Evolutionary conservation across 2,113 vertebrate species (phyloP), one percentile per base, ranked within the genome.

Genomic region (Sorex araneus): DNA sequence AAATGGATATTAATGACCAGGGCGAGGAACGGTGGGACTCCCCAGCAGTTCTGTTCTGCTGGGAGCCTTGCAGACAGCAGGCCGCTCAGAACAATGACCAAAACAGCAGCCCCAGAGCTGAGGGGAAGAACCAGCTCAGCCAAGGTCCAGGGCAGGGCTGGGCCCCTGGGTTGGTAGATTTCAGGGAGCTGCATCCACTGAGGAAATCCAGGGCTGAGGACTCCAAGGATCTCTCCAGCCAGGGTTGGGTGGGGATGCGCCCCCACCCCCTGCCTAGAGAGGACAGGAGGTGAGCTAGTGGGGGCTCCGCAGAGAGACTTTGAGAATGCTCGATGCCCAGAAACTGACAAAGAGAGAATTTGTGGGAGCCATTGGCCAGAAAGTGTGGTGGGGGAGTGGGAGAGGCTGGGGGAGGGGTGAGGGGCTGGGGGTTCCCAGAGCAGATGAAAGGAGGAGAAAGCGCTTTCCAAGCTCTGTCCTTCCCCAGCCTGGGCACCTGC

Each of bases 1-100:
- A 84, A 91, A 90, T 50, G 64, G 60, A 54, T 96, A 92, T 93
- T 87, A 89, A 94, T 81, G 88, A 74, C 54, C 34, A 2, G 30
- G 40, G 67, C 86, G 32, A 47, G 34, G 40, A 80, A 87, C 43
- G 45, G 66, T 70, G 81, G 36, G 57, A 34, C 47, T 66, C 64
- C 10, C 67, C 25, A 0, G 30, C 10, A 25, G 74, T 81, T 47
- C 67, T 36, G 23, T 54, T 45, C 45, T 23, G n/a, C 34, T 69
- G 60, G 10, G 25, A 18, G 60, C 25, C 16, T 23, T 6, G 60
- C 21, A 19, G 60, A 19, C 2, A 4, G 1, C 60, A 63, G 60
- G 2, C 60, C 18, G 16, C 54, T 86, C n/a, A 40, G 47, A 75
- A 86, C 47, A 47, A 43, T 45, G 36, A 32, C 54, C 3, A 32